phyloP scores from a whole-genome alignment of 2,797 vertebrate species.

The Clarias platycephalus region DNA sequence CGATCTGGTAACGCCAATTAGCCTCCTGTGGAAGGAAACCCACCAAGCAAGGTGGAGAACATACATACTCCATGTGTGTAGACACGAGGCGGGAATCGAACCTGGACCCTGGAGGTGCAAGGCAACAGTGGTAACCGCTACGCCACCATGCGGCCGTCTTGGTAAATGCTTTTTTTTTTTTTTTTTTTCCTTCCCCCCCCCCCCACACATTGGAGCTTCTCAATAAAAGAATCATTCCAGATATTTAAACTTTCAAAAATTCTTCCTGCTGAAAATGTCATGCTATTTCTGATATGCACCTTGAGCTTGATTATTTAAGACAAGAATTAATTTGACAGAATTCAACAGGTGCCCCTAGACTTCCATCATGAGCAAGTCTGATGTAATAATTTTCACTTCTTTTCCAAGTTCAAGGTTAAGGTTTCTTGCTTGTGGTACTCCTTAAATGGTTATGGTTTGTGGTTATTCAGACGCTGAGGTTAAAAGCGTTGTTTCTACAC shows the following conservation, averaged over 20 bases:
- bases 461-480: conserved; percentile 13
- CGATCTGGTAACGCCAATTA: no score
- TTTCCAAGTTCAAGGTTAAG: not conserved
- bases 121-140: no score
- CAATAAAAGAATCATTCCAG: not conserved
- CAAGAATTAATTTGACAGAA: not conserved
- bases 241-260: not conserved
- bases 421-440: not conserved
- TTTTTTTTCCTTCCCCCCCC: no score
- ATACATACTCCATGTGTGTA: no score
- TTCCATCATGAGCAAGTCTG: not conserved
- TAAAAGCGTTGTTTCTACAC: not conserved
- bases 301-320: not conserved
- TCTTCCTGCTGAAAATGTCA: not conserved
- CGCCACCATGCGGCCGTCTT: not conserved
- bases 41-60: no score
- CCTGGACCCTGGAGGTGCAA: no score
- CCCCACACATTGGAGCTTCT: not conserved
- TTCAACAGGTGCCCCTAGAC: not conserved
- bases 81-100: no score
- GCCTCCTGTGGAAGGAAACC: no score
- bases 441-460: not conserved
- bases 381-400: not conserved
- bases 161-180: not conserved
- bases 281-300: not conserved